Evolutionary conservation across 1,140 invertebrate species (phyloP).

Genomic region (Drosophila punjabiensis): DNA sequence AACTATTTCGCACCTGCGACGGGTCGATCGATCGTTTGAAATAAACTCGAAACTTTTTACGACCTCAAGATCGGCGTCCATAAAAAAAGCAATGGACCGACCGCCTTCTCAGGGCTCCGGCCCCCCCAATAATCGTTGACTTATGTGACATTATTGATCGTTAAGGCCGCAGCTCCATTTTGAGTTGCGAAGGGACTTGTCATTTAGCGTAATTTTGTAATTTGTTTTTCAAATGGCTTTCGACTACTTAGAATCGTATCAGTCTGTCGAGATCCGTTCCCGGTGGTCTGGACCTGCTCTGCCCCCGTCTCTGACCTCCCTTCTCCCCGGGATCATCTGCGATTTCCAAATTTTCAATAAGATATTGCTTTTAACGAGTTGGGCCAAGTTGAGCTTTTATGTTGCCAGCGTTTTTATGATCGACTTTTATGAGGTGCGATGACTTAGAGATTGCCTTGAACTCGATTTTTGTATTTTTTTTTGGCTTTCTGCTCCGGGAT

Average conservation of each 20-base stretch:
- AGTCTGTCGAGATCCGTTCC: slow-evolving; percentile 35
- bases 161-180: slow-evolving; percentile 59
- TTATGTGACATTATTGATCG: slow-evolving; percentile 83
- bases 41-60: slow-evolving; percentile 48
- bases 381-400: slow-evolving; percentile 66
- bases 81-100: slow-evolving; percentile 63
- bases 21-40: slow-evolving; percentile 38
- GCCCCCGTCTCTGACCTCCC: not conserved
- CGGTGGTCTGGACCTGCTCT: slow-evolving; percentile 65
- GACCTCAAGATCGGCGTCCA: slow-evolving; percentile 37
- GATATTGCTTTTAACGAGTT: slow-evolving; percentile 65
- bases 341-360: slow-evolving; percentile 57
- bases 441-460: slow-evolving; percentile 82
- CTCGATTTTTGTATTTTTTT: slow-evolving; percentile 45
- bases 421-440: slow-evolving; percentile 79
- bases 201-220: slow-evolving; percentile 79
- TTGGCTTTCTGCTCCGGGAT: not conserved
- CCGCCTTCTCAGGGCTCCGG: slow-evolving; percentile 18
- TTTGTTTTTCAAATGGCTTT: slow-evolving; percentile 72
- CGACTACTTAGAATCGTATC: slow-evolving; percentile 73
- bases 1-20: slow-evolving; percentile 71
- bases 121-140: slow-evolving; percentile 70
- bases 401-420: slow-evolving; percentile 63
- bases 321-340: not conserved
- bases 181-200: slow-evolving; percentile 44